Conservation (phyloP, 2,888 invertebrate genomes). For the Eupithecia pulchellata region DNA sequence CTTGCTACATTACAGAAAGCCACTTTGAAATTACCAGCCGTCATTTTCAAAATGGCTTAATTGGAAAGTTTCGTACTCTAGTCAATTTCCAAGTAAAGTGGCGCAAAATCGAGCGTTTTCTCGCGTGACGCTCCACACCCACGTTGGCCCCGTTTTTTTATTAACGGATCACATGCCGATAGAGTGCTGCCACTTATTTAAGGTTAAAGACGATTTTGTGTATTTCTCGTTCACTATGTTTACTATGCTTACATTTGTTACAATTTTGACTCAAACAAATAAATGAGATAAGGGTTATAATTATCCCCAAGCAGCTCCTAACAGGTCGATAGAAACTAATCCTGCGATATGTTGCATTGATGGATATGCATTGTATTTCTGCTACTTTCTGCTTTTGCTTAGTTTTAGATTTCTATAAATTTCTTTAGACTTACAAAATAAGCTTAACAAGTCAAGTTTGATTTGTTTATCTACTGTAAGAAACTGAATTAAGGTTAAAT, state of each 20-base stretch:
- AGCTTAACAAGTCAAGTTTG: no score
- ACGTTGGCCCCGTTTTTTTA: constrained; percentile 53
- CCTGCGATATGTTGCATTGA: background rate
- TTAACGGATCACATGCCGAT: constrained; percentile 21
- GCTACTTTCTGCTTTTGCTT: background rate
- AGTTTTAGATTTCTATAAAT: no score
- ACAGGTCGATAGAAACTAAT: no score
- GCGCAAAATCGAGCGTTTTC: constrained; percentile 66
- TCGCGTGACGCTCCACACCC: constrained; percentile 74
- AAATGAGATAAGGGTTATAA: no score
- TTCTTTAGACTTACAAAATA: no score
- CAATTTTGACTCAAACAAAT: no score
- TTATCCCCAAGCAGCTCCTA: no score
- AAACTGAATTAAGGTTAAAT: no score
- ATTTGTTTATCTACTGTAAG: no score
- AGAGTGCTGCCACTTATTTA: background rate
- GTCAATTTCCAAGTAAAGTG: constrained; percentile 50
- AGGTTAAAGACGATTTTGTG: background rate
- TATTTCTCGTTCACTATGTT: no score
- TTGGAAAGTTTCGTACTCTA: constrained; percentile 73
- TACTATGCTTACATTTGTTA: no score
- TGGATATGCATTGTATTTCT: background rate
- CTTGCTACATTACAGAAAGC: constrained; percentile 51
- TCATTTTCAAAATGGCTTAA: constrained; percentile 78
- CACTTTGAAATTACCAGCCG: constrained; percentile 56